Conservation (phyloP, 2,888 invertebrate species). For the Apamea anceps region DNA sequence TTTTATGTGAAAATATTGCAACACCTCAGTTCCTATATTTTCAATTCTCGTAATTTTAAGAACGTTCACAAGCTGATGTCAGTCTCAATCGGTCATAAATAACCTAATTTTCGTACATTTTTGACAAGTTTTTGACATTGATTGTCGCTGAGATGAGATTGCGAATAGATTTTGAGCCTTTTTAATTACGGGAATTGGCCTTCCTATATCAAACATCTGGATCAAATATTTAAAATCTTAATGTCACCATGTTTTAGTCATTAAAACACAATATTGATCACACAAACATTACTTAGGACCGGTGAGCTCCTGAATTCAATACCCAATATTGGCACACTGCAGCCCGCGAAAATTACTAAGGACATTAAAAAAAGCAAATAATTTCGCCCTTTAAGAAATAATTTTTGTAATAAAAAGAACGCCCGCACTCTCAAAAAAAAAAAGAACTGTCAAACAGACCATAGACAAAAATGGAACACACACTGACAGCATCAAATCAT, state of each 20-base stretch:
- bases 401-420: not conserved
- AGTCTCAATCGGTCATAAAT: no score
- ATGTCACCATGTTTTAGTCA: not conserved
- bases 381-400: not conserved
- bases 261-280: conserved; percentile 13
- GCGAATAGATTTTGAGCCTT: no score
- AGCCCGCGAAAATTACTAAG: not conserved
- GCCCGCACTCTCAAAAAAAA: not conserved
- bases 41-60: no score
- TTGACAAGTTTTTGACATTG: no score
- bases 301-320: conserved; percentile 29
- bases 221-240: not conserved
- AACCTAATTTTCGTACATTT: no score
- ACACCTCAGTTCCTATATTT: no score
- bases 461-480: conserved; percentile 18
- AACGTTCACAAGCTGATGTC: no score
- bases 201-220: not conserved
- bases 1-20: not conserved
- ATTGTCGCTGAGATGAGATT: no score
- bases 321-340: conserved; percentile 33
- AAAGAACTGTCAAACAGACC: conserved; percentile 13
- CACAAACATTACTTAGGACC: conserved; percentile 36
- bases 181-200: no score
- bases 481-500: conserved; percentile 1
- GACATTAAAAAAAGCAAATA: not conserved